These are phyloP conservation scores for Linyphia triangularis DNA, from an alignment of 2,888 invertebrate genomes.

Conservation along the genomic window DNA sequence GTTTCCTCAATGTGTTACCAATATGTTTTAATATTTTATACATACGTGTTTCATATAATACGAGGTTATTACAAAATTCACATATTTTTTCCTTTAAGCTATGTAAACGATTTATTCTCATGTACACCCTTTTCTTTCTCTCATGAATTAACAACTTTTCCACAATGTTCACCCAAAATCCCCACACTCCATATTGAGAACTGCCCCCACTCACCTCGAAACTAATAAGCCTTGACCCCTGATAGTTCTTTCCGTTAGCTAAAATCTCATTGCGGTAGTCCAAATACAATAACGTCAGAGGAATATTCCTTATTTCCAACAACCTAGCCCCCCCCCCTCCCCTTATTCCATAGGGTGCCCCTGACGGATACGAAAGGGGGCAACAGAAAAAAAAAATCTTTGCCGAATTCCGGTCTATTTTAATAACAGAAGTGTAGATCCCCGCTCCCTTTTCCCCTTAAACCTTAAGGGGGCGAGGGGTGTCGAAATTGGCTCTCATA, in stretches of 20 bases:
- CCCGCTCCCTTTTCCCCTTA: neutral
- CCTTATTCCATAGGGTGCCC: neutral
- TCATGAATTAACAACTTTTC: no score
- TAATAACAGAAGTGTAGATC: neutral
- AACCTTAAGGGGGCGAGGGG: neutral
- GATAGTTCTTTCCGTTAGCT: neutral
- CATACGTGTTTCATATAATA: no score
- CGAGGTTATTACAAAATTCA: no score
- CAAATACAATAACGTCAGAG: constrained; percentile 20
- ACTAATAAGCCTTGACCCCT: neutral
- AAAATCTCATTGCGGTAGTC: constrained; percentile 33
- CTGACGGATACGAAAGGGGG: neutral
- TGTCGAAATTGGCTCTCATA: neutral
- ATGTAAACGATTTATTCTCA: no score
- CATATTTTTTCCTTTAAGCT: no score
- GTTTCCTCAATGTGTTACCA: no score
- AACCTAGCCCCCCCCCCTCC: neutral
- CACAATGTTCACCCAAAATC: no score
- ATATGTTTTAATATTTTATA: no score
- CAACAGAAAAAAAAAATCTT: neutral
- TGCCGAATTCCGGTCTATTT: neutral
- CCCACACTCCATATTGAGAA: no score
- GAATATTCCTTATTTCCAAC: neutral
- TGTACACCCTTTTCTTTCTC: no score
- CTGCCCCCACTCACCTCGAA: no score